These are phyloP conservation scores for Drosophila prosaltans DNA, from an alignment of 1,140 invertebrate genomes.

Conservation along the genomic window DNA sequence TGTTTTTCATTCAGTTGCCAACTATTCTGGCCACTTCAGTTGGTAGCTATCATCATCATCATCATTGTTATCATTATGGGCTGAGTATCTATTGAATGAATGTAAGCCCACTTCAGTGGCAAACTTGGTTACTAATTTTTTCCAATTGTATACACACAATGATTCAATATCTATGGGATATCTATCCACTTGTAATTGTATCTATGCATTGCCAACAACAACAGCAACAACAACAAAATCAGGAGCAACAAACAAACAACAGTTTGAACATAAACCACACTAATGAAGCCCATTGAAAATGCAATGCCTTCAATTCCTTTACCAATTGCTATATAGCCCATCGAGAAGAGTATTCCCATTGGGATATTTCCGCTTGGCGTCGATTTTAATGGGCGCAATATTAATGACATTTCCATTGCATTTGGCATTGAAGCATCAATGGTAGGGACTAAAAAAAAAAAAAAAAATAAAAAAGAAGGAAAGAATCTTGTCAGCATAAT, in stretches of 20 bases:
- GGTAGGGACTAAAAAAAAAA: constrained; percentile 13
- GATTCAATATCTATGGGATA: constrained; percentile 30
- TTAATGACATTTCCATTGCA: constrained; percentile 81
- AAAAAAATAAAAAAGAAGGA: too few species aligned
- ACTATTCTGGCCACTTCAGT: constrained; percentile 32
- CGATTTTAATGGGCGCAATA: constrained; percentile 80
- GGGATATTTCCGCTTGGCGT: constrained; percentile 71
- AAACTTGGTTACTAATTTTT: constrained; percentile 67
- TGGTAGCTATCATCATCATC: constrained; percentile 25
- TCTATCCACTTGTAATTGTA: constrained; percentile 52
- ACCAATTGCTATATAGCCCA: constrained; percentile 34
- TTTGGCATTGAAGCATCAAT: constrained; percentile 39
- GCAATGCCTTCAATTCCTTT: constrained; percentile 50
- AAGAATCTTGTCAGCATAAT: constrained; percentile 76
- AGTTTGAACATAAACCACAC: constrained; percentile 67
- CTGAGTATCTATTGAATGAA: constrained; percentile 45
- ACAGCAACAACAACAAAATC: neutral
- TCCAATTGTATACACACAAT: constrained; percentile 52
- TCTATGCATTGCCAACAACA: constrained; percentile 28
- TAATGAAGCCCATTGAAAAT: constrained; percentile 79
- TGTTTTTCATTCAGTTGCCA: constrained; percentile 40
- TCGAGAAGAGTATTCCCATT: constrained; percentile 22
- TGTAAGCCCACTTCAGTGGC: constrained; percentile 45
- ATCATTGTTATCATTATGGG: constrained; percentile 28
- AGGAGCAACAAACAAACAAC: constrained; percentile 33